A percentile compares a stretch with the other conserved stretches of the same genome.
These are phyloP conservation scores for Sinodicranocentrus sp. DNA, from an alignment of 2,888 invertebrate species.

Conservation along the genomic window DNA sequence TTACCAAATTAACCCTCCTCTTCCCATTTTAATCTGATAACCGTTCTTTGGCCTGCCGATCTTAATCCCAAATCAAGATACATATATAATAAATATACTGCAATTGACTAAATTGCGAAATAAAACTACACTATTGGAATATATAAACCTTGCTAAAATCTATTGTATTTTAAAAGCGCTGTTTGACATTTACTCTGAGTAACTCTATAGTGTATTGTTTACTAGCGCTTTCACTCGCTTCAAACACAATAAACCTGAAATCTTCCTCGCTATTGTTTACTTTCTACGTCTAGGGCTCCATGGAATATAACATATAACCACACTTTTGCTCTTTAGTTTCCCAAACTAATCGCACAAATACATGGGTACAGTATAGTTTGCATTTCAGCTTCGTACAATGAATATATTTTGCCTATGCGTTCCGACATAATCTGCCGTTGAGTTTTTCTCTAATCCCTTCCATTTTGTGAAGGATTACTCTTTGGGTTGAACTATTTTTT, in stretches of 20 bases:
- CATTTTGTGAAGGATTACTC: constrained; percentile 12
- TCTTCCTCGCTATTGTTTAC: too few relatives aligned
- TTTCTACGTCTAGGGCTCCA: too few relatives aligned
- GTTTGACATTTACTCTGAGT: too few relatives aligned
- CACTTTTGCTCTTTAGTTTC: neutral
- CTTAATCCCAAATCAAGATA: neutral
- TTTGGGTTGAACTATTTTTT: neutral
- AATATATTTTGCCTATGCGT: neutral
- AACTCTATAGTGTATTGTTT: too few relatives aligned
- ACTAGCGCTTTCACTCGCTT: too few relatives aligned
- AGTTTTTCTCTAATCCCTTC: constrained; percentile 26
- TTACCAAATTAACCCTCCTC: neutral
- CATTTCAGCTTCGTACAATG: neutral
- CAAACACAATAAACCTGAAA: neutral
- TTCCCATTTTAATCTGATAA: neutral
- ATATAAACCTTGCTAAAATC: too few relatives aligned
- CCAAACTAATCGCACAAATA: neutral
- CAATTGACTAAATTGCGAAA: too few relatives aligned
- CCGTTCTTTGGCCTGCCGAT: neutral
- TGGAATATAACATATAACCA: too few relatives aligned
- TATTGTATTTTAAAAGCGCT: too few relatives aligned
- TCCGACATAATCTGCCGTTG: constrained; percentile 53
- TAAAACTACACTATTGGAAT: too few relatives aligned
- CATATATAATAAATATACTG: too few relatives aligned
- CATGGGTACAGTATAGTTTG: too few relatives aligned